Base-by-base conservation (phyloP, 1,140 invertebrate genomes). In the Lerema accius region DNA sequence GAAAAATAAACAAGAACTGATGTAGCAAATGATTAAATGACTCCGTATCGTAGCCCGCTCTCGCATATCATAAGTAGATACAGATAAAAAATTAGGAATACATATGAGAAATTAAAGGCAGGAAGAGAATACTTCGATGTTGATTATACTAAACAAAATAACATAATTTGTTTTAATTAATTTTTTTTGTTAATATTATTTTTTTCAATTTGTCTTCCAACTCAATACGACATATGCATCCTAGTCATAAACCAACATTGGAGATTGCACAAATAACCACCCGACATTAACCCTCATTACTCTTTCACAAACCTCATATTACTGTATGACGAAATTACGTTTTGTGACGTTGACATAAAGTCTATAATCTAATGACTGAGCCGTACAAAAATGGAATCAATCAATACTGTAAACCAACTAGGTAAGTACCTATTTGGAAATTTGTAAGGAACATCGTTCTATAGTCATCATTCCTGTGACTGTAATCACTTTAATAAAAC, bases 201-300 rank as follows among this genome's bases (percentile, higher is more conserved):
- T n/a, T n/a, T n/a, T n/a, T n/a, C n/a, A n/a, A n/a, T n/a, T n/a
- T n/a, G n/a, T n/a, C n/a, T n/a, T n/a, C n/a, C n/a, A n/a, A n/a
- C n/a, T n/a, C n/a, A 23, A 23, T 23, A 3, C 19, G 19, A 23
- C 19, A 46, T 45, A 26, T 40, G 17, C 23, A 58, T 16, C 42
- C 55, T 59, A 75, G 50, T 72, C 66, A 71, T 73, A 82, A 84
- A 82, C 76, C 76, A 84, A 84, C 80, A 84, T 79, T 80, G 69
- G 67, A 79, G 79, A 84, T 84, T 82, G 76, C 82, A 82, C 80
- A 80, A 82, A 85, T 83, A 76, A 77, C 76, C 71, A 68, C 43
- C 77, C 70, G 60, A 59, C 72, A 82, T 84, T 82, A 82, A 80
- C 80, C 76, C 80, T 82, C 80, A 82, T 84, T 82, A 82, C 72